These are phyloP conservation scores for Aspidiotus rigidus DNA, from an alignment of 2,888 invertebrate genomes.

Conservation along the genomic window DNA sequence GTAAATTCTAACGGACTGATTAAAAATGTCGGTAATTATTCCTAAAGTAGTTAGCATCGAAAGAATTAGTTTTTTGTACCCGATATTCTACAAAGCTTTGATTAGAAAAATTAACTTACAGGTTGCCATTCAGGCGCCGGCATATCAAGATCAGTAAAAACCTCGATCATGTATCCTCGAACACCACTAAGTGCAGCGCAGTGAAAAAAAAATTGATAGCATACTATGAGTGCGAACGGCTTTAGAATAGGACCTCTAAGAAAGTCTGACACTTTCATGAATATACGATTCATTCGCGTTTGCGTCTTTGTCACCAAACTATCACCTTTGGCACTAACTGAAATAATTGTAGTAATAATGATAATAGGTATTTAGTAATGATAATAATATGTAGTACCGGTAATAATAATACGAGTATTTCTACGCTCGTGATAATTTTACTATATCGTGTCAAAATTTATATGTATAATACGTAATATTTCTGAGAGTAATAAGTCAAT, in stretches of 20 bases:
- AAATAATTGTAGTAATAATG: too few species aligned
- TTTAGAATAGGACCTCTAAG: slow-evolving; percentile 49
- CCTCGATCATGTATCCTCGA: slow-evolving; percentile 50
- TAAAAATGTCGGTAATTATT: too few species aligned
- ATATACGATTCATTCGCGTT: not conserved
- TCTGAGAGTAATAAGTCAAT: too few species aligned
- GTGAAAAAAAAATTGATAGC: slow-evolving; percentile 49
- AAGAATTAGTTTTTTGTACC: too few species aligned
- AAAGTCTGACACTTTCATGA: slow-evolving; percentile 41
- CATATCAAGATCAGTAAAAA: slow-evolving; percentile 44
- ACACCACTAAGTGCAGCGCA: slow-evolving; percentile 48
- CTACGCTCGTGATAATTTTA: not conserved
- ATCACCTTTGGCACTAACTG: too few species aligned
- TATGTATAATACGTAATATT: too few species aligned
- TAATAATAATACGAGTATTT: not conserved
- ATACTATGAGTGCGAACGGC: slow-evolving; percentile 48
- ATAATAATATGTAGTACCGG: too few species aligned
- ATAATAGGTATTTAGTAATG: too few species aligned
- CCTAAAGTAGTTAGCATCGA: too few species aligned
- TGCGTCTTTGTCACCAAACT: too few species aligned
- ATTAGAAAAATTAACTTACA: slow-evolving; percentile 43
- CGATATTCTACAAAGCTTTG: too few species aligned
- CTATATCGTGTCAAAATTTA: not conserved
- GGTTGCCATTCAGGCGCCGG: slow-evolving; percentile 45
- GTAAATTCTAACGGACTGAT: not conserved